Conservation (phyloP, 2,797 vertebrate genomes). For the Hydrolagus colliei region DNA sequence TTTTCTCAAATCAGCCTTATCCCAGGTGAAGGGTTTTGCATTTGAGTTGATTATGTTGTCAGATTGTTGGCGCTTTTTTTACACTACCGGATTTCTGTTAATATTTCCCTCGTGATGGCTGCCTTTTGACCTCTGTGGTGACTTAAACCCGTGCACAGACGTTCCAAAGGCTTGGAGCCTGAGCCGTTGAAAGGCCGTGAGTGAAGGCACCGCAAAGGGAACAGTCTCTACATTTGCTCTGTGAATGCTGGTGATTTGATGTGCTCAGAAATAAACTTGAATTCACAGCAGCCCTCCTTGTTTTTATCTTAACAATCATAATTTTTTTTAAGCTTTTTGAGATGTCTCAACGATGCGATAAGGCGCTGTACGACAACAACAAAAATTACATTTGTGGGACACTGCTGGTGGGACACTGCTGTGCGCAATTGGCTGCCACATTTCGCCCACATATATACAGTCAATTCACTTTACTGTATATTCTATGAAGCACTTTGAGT, state of each 20-base stretch:
- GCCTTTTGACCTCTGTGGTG: background rate
- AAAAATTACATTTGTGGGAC: no score
- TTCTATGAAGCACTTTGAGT: no score
- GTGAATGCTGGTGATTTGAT: background rate
- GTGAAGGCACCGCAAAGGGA: background rate
- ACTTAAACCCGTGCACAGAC: background rate
- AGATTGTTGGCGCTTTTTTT: constrained; percentile 3
- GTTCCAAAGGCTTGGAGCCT: background rate
- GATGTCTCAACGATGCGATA: no score
- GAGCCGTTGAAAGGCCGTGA: background rate
- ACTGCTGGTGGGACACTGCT: no score
- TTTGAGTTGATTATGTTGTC: background rate
- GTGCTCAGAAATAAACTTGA: background rate
- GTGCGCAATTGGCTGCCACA: no score
- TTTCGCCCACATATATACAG: no score
- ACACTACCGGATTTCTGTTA: background rate
- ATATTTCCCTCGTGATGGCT: background rate
- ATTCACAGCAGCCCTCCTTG: background rate
- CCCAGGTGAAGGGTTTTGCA: background rate
- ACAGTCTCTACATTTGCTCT: background rate
- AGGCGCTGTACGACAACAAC: no score
- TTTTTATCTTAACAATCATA: no score
- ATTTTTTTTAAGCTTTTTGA: no score
- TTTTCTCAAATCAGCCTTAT: background rate
- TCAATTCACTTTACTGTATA: no score